Evolutionary conservation across 2,113 vertebrate species (phyloP).

Genomic region (Leucoraja erinaceus): DNA sequence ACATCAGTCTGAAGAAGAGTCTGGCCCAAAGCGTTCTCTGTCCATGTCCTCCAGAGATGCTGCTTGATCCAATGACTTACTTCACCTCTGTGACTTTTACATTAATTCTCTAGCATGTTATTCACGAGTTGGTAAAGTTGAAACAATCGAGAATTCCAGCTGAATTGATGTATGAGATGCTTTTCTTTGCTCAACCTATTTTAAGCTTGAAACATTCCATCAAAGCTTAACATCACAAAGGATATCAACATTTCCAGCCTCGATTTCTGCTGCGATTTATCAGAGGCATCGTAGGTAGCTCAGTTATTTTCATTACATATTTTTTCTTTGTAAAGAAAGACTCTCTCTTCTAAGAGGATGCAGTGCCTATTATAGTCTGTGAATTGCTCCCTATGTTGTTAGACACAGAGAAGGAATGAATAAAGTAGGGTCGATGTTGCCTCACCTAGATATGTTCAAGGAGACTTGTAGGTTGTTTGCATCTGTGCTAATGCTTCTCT

Average conservation of each 20-base stretch:
- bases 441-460: neutral
- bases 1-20: too few species aligned
- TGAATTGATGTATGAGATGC: neutral
- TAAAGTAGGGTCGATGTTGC: neutral
- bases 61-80: too few species aligned
- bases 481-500: neutral
- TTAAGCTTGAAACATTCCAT: neutral
- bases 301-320: conserved; percentile 7
- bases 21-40: too few species aligned
- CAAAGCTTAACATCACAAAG: neutral
- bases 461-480: neutral
- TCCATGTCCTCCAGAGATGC: too few species aligned
- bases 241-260: neutral
- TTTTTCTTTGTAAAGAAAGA: neutral
- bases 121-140: neutral
- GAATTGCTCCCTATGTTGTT: neutral
- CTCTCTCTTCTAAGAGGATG: neutral
- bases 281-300: neutral
- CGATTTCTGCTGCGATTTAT: neutral
- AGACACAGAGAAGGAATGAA: neutral
- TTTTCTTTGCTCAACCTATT: neutral
- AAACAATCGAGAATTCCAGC: neutral
- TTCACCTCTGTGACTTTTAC: too few species aligned
- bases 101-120: neutral
- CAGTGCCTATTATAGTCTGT: neutral